phyloP scores from a whole-genome alignment of 2,888 invertebrate genomes.

The Caenorhabditis sp. region DNA sequence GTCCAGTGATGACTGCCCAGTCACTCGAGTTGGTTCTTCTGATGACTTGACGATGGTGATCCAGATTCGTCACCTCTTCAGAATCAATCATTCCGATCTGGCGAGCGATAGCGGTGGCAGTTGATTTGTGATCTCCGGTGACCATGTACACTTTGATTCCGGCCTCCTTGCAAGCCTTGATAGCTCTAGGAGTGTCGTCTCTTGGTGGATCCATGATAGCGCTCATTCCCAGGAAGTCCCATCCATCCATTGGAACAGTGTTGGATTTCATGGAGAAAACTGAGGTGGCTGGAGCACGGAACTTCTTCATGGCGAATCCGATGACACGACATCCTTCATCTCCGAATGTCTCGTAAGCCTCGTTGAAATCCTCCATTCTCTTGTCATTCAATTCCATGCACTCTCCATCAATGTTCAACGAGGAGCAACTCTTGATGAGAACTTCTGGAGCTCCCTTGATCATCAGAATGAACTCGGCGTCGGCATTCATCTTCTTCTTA shows the following conservation, averaged over 20 bases:
- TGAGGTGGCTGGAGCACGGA: conserved; percentile 70
- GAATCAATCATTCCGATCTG: conserved; percentile 77
- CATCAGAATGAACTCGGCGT: conserved; percentile 70
- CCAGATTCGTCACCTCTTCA: conserved; percentile 48
- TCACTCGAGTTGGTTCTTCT: conserved; percentile 55
- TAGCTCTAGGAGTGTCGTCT: conserved; percentile 75
- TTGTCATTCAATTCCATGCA: conserved; percentile 48
- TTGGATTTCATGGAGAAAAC: conserved; percentile 72
- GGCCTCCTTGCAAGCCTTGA: conserved; percentile 75
- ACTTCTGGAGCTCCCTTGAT: conserved; percentile 80
- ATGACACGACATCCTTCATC: conserved; percentile 79
- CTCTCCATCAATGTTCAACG: conserved; percentile 63
- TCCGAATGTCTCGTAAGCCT: conserved; percentile 77
- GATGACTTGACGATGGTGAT: conserved; percentile 50
- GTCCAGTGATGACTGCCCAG: conserved; percentile 72
- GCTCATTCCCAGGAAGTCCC: conserved; percentile 75
- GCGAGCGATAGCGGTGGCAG: conserved; percentile 78
- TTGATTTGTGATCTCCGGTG: conserved; percentile 78
- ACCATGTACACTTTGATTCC: conserved; percentile 81
- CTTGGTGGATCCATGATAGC: conserved; percentile 80
- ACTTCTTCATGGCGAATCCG: conserved; percentile 76
- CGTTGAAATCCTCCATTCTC: conserved; percentile 67
- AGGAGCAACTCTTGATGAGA: conserved; percentile 73
- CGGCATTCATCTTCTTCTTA: conserved; percentile 43
- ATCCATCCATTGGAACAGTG: conserved; percentile 72